These are phyloP conservation scores for Eurytoma californica DNA, from an alignment of 2,888 invertebrate genomes.

Conservation along the genomic window DNA sequence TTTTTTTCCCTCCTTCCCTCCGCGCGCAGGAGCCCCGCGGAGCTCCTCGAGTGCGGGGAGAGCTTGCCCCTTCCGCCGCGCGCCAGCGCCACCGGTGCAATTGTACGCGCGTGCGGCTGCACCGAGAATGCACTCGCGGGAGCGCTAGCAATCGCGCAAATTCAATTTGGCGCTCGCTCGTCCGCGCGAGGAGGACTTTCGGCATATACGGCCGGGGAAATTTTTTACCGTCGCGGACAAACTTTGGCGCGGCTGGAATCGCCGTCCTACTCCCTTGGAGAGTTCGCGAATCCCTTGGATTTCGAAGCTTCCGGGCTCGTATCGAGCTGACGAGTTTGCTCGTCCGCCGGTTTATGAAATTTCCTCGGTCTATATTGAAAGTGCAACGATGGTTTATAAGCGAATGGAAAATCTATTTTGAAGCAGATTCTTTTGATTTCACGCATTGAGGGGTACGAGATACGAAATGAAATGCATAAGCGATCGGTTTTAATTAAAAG, in stretches of 20 bases:
- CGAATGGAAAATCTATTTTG: neutral
- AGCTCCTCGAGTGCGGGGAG: no score
- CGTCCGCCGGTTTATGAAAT: no score
- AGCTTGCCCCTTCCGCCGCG: no score
- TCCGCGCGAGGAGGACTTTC: neutral
- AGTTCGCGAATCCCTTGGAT: neutral
- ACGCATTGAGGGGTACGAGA: neutral
- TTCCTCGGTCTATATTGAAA: no score
- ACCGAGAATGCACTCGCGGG: neutral
- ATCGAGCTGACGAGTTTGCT: neutral
- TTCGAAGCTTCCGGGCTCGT: conserved; percentile 8
- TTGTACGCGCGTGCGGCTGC: neutral
- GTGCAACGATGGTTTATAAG: no score
- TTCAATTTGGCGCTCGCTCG: conserved; percentile 10
- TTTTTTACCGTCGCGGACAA: conserved; percentile 7
- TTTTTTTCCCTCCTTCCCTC: conserved; percentile 5
- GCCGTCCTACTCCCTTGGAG: no score
- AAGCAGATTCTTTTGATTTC: neutral
- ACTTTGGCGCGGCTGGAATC: neutral
- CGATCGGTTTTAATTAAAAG: no score
- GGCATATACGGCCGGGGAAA: neutral
- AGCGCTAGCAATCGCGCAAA: conserved; percentile 11
- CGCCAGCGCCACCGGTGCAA: no score
- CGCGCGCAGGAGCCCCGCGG: neutral
- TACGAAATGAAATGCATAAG: no score